Conservation (phyloP, 2,888 invertebrate species). For the Resseliella maxima region DNA sequence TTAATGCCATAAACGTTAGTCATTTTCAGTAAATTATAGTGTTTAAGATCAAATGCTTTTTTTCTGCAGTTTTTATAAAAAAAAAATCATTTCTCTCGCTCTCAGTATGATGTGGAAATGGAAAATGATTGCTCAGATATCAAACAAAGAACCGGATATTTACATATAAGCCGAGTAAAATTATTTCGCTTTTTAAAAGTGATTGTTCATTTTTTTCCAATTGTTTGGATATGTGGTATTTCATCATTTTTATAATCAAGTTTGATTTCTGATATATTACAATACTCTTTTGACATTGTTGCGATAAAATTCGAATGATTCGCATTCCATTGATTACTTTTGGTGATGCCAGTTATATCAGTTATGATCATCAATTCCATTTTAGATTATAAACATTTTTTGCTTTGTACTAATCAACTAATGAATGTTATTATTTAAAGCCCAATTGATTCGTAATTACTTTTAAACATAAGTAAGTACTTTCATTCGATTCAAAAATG, state of each 20-base stretch:
- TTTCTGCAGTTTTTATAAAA: background rate
- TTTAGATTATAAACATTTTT: background rate
- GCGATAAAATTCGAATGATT: no score
- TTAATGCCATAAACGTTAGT: conserved; percentile 47
- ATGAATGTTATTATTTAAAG: background rate
- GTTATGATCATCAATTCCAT: no score
- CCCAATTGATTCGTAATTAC: conserved; percentile 29
- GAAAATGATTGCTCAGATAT: background rate
- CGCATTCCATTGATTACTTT: no score
- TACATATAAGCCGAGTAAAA: background rate
- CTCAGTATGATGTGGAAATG: background rate
- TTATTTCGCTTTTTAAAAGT: background rate
- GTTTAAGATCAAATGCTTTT: conserved; percentile 43
- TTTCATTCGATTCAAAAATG: background rate
- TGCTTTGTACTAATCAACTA: no score
- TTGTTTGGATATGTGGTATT: background rate
- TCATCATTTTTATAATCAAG: background rate
- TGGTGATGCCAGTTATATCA: no score
- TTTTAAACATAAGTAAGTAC: conserved; percentile 11
- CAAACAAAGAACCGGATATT: conserved; percentile 51
- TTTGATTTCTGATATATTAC: background rate
- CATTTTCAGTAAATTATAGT: conserved; percentile 26
- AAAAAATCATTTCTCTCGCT: no score
- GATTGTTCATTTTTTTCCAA: conserved; percentile 12
- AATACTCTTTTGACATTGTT: no score